Evolutionary conservation across 2,113 vertebrate species (phyloP).

Genomic region (Percina caprodes): DNA sequence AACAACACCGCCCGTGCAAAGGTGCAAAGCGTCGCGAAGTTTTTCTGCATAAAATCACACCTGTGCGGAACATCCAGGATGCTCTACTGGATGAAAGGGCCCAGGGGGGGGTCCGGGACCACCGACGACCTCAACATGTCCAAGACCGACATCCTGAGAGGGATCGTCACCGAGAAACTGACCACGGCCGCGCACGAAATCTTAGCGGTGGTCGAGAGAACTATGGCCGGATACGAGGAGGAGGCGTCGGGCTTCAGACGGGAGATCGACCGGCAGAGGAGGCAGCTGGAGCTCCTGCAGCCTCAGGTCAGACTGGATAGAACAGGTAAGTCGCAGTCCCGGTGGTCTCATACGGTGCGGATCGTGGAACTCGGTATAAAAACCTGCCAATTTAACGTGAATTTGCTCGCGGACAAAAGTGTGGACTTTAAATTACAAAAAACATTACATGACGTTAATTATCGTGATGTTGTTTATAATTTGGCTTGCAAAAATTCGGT

Average conservation of each 20-base stretch:
- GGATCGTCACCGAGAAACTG: conserved; percentile 41
- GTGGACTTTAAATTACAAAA: not conserved
- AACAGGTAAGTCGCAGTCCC: not conserved
- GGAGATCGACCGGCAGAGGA: conserved; percentile 53
- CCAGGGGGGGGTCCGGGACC: too few species aligned
- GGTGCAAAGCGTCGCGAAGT: too few species aligned
- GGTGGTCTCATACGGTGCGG: too few species aligned
- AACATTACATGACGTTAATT: accelerated
- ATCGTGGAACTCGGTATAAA: not conserved
- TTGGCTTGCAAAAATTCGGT: too few species aligned
- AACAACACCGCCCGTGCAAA: too few species aligned
- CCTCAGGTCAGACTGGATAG: not conserved
- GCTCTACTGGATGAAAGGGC: too few species aligned
- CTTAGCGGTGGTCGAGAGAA: conserved; percentile 41
- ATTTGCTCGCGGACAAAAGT: not conserved
- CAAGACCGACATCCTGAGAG: not conserved
- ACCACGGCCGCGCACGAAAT: conserved; percentile 58
- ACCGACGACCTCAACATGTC: conserved; percentile 19
- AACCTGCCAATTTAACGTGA: not conserved
- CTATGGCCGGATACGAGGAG: conserved; percentile 58
- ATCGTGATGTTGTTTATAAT: not conserved
- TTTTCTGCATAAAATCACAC: too few species aligned
- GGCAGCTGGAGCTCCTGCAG: conserved; percentile 57
- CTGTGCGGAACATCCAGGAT: too few species aligned
- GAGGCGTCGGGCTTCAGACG: conserved; percentile 49